Base-by-base conservation (phyloP, 1,140 invertebrate genomes). In the Parapsyche elsis region DNA sequence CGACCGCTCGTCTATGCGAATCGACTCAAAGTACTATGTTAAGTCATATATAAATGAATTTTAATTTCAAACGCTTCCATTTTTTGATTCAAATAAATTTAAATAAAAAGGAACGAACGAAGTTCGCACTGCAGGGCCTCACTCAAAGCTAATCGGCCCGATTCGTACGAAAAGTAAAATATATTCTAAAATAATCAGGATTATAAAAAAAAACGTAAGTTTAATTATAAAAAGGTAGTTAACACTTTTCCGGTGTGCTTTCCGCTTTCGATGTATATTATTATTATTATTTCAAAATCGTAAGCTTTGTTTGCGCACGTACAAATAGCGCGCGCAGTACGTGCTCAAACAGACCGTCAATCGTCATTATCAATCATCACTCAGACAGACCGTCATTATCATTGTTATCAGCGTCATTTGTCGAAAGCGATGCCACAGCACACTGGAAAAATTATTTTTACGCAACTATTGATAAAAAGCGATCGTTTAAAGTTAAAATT, bases 401-500 rank as follows among this genome's bases (percentile, higher is more conserved):
- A 16, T 53, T 12, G 4, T 53, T 10, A 53, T 53, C 16, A 14
- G 4, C 49, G 4, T 53, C 49, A 53, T 53, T 10, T 12, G 12
- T 53, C 49, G 10, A 53, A 1, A 53, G 10, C 49, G 49, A 12
- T 53, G 49, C 16, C 2, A 16, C 16, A 5, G 49, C 10, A 53
- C 49, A 53, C 4, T 10, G 49, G 49, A 53, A 12, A 12, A 23
- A 2, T 2, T 21, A 67, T 26, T 67, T 67, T 23, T 23, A 67
- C 61, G 10, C 21, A 23, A 16, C 4, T 67, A 67, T 23, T 19
- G 4, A 67, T 67, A 67, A 19, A 74, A 79, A 76, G 26, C 57
- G 61, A 79, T 76, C 24, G 70, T 76, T 78, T 79, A 82, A 80
- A 21, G 64, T 45, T 71, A 81, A 81, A 71, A 79, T 79, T 70